These are phyloP conservation scores for Epizoanthus scotinus DNA, from an alignment of 92 coral and sea anemone species.

Conservation along the genomic window DNA sequence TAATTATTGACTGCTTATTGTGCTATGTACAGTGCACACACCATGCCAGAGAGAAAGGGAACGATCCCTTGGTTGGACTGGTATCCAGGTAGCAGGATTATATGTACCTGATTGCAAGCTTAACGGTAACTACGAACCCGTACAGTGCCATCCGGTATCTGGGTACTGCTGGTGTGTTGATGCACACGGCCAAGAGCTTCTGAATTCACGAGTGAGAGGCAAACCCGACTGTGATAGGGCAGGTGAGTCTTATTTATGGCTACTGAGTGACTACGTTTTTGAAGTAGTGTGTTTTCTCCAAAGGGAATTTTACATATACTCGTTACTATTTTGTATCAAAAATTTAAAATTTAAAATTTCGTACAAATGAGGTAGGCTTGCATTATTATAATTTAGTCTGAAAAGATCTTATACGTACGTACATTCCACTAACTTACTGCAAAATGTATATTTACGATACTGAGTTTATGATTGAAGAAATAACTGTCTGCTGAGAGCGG, in stretches of 20 bases:
- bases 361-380: too few species aligned
- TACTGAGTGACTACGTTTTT: background rate
- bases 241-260: conserved; percentile 33
- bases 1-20: too few species aligned
- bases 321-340: too few species aligned
- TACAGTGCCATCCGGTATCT: conserved; percentile 60
- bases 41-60: conserved; percentile 66
- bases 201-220: conserved; percentile 71
- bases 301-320: too few species aligned
- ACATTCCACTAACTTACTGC: too few species aligned
- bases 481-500: too few species aligned
- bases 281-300: too few species aligned
- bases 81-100: conserved; percentile 63
- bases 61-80: conserved; percentile 65
- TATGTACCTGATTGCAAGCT: conserved; percentile 81
- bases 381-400: too few species aligned
- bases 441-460: too few species aligned
- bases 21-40: conserved; percentile 28
- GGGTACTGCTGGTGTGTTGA: conserved; percentile 87
- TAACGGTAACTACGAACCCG: conserved; percentile 72
- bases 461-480: too few species aligned
- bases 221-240: conserved; percentile 68
- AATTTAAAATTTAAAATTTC: too few species aligned
- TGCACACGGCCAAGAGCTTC: conserved; percentile 63
- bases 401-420: too few species aligned